These are phyloP conservation scores for Hipposideros armiger DNA, from an alignment of 2,113 vertebrate species.

Conservation along the genomic window DNA sequence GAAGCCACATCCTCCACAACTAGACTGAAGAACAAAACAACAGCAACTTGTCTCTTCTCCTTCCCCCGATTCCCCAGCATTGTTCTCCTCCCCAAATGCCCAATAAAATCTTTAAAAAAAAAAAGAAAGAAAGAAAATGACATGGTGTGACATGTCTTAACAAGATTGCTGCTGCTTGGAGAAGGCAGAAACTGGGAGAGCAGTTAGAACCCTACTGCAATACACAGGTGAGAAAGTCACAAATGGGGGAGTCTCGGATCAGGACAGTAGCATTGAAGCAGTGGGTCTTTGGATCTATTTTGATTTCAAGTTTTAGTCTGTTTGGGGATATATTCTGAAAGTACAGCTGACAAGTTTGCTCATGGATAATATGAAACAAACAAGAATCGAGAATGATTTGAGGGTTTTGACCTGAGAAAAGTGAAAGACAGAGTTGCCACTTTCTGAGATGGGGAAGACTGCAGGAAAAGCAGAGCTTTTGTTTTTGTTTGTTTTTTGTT, in stretches of 20 bases:
- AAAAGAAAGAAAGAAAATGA: not conserved
- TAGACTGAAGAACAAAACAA: no score
- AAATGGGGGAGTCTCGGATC: not conserved
- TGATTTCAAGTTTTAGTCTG: not conserved
- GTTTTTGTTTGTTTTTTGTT: no score
- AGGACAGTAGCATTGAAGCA: not conserved
- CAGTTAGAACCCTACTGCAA: not conserved
- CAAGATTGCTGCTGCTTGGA: not conserved
- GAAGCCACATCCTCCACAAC: no score
- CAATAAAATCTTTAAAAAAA: no score
- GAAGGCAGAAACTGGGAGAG: not conserved
- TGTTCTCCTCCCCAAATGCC: no score
- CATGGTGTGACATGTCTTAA: not conserved
- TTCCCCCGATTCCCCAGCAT: no score
- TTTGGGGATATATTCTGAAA: not conserved
- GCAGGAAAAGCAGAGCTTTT: not conserved
- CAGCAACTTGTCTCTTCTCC: no score
- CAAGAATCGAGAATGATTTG: not conserved
- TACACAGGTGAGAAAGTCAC: not conserved
- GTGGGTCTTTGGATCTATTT: not conserved
- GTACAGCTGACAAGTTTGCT: not conserved
- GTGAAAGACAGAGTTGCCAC: not conserved
- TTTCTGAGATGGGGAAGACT: not conserved
- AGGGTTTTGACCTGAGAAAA: not conserved
- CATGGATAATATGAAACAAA: not conserved